A percentile compares a stretch with the other conserved stretches of the same genome.
phyloP scores from a whole-genome alignment of 1,140 invertebrate genomes.

The Druon quercuslanigerum region DNA sequence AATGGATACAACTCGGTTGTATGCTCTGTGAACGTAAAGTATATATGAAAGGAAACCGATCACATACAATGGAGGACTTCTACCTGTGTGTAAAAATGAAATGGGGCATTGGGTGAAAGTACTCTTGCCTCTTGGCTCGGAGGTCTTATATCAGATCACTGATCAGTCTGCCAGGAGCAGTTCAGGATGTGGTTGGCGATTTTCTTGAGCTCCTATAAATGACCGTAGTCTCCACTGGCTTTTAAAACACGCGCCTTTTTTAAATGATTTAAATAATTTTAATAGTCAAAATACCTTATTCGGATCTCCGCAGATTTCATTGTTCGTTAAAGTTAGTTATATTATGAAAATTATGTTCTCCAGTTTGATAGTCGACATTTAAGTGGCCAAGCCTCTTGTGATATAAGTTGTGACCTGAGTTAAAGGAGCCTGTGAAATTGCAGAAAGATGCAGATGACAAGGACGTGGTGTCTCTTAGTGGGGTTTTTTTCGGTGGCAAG shows the following conservation, averaged over 20 bases:
- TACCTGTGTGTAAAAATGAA: conserved; percentile 70
- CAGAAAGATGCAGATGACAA: conserved; percentile 54
- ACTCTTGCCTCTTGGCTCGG: conserved; percentile 51
- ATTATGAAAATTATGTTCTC: neutral
- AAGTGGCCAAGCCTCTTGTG: neutral
- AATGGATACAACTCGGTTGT: conserved; percentile 49
- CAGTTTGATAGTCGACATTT: neutral
- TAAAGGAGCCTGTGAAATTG: conserved; percentile 44
- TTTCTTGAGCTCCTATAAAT: conserved; percentile 28
- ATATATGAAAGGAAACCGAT: conserved; percentile 33
- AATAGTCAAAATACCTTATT: neutral
- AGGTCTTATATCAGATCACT: conserved; percentile 66
- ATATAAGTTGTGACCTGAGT: neutral
- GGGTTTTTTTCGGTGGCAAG: conserved; percentile 42
- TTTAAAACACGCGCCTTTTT: neutral
- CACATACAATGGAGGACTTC: conserved; percentile 36
- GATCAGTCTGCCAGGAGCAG: conserved; percentile 59
- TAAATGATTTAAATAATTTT: no score
- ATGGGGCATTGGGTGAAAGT: conserved; percentile 77
- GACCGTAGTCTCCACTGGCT: neutral
- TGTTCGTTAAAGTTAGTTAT: neutral
- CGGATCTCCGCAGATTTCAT: neutral
- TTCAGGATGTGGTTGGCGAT: conserved; percentile 52
- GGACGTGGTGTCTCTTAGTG: conserved; percentile 52
- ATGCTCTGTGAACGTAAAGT: conserved; percentile 32